Percentiles rank a stretch among this genome's conserved stretches.
Evolutionary conservation across 2,888 invertebrate genomes (phyloP).

Genomic region (Nebria brevicollis): DNA sequence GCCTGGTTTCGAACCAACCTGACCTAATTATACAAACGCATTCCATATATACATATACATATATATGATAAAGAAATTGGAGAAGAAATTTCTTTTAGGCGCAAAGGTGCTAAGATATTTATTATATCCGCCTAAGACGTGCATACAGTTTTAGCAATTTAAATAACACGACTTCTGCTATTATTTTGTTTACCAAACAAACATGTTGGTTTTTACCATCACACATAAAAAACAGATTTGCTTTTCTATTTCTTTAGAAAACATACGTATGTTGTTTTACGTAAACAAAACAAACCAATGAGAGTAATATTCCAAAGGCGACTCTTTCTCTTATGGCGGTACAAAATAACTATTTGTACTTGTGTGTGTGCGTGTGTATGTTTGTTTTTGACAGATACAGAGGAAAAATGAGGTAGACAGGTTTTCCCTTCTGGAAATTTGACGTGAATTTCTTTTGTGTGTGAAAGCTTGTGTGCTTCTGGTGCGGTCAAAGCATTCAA

Average conservation of each 20-base stretch:
- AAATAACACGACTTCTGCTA: too few relatives aligned
- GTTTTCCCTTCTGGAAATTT: background rate
- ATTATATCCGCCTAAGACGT: too few relatives aligned
- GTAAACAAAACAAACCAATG: background rate
- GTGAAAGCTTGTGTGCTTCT: background rate
- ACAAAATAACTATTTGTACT: background rate
- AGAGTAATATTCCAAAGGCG: background rate
- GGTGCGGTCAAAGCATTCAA: background rate
- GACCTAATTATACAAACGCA: conserved; percentile 13
- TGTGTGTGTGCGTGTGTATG: background rate
- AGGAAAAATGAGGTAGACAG: background rate
- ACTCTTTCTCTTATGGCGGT: background rate
- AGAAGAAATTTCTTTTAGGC: background rate
- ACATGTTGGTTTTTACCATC: too few relatives aligned
- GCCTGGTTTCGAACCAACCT: conserved; percentile 3
- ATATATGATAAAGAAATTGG: background rate
- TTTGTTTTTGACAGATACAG: background rate
- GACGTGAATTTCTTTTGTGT: background rate
- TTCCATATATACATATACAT: background rate
- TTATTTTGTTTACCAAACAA: too few relatives aligned
- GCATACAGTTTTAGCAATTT: too few relatives aligned
- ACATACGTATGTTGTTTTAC: background rate
- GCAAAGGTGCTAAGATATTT: too few relatives aligned
- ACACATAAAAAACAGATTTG: background rate
- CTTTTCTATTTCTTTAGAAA: background rate